Percentiles rank a stretch among this genome's conserved stretches.
These are phyloP conservation scores for Lasioglossum oenotherae DNA, from an alignment of 2,888 invertebrate genomes.

Conservation along the genomic window DNA sequence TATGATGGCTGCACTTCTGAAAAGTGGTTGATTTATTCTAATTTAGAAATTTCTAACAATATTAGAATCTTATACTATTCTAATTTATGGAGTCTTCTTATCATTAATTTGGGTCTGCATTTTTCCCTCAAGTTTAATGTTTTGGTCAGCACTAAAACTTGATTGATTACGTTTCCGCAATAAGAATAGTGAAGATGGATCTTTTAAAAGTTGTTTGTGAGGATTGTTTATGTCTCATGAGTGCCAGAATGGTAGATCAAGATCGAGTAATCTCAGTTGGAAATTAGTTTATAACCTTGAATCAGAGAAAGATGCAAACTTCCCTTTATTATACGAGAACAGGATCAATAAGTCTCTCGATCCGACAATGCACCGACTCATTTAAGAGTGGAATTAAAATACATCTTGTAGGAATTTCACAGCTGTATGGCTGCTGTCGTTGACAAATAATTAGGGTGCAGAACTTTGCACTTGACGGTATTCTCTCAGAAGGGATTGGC, in stretches of 20 bases:
- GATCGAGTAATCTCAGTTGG: neutral
- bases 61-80: no score
- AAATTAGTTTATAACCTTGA: neutral
- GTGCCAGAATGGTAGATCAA: neutral
- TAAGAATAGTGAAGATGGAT: neutral
- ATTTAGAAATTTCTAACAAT: no score
- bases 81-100: no score
- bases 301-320: neutral
- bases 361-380: neutral
- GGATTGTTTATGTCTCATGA: neutral
- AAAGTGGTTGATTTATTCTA: no score
- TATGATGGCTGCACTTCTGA: no score
- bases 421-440: neutral
- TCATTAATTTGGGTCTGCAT: neutral
- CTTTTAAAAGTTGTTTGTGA: neutral
- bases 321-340: neutral
- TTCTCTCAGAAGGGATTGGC: conserved; percentile 21
- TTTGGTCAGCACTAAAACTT: neutral
- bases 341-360: neutral
- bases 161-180: neutral
- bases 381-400: neutral
- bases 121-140: neutral
- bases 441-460: conserved; percentile 26
- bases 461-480: conserved; percentile 31
- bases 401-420: conserved; percentile 22